Evolutionary conservation across 2,888 invertebrate species (phyloP).

Genomic region (Pseudeuparius sepicola): DNA sequence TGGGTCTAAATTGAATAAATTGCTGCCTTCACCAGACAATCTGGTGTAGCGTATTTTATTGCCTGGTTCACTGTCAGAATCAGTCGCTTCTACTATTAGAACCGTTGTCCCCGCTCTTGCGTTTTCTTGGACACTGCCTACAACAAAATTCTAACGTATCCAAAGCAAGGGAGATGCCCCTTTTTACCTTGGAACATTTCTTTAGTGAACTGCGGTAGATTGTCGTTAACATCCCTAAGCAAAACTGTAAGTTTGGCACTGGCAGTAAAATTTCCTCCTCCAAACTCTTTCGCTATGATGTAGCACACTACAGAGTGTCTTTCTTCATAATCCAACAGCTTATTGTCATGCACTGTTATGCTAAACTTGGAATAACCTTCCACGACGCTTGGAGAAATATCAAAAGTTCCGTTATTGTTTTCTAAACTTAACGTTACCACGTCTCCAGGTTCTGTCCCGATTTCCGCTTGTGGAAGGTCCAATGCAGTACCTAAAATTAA

Average conservation of each 20-base stretch:
- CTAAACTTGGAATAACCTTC: slow-evolving; percentile 62
- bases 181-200: slow-evolving; percentile 63
- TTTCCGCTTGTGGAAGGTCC: slow-evolving; percentile 33
- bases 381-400: slow-evolving; percentile 73
- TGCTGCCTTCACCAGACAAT: slow-evolving; percentile 49
- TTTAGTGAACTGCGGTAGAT: slow-evolving; percentile 69
- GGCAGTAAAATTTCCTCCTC: slow-evolving; percentile 62
- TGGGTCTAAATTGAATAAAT: slow-evolving; percentile 68
- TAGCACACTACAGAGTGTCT: slow-evolving; percentile 58
- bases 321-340: slow-evolving; percentile 75
- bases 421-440: slow-evolving; percentile 68
- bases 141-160: too few relatives aligned
- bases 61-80: slow-evolving; percentile 68
- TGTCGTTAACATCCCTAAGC: slow-evolving; percentile 81
- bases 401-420: slow-evolving; percentile 81
- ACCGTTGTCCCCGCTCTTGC: slow-evolving; percentile 47
- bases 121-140: slow-evolving; percentile 74
- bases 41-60: slow-evolving; percentile 44
- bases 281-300: slow-evolving; percentile 73
- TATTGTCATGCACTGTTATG: slow-evolving; percentile 73
- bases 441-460: slow-evolving; percentile 42
- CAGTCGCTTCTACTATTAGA: slow-evolving; percentile 62
- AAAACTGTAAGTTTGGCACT: slow-evolving; percentile 69
- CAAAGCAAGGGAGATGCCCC: too few relatives aligned
- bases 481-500: slow-evolving; percentile 47